phyloP scores from a whole-genome alignment of 2,888 invertebrate species.

The Bombylius major region DNA sequence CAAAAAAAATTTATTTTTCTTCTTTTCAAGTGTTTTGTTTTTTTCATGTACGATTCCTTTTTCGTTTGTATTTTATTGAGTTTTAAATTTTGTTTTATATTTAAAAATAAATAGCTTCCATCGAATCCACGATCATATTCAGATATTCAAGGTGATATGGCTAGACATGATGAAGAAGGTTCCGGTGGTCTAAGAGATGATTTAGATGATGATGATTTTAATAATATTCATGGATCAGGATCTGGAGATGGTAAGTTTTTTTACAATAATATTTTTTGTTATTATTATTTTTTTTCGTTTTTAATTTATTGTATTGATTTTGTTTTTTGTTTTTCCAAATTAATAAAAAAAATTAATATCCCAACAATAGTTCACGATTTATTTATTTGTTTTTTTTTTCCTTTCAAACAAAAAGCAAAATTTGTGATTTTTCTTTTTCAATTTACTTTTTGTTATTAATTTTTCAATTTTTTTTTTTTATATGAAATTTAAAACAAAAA shows the following conservation, averaged over 20 bases:
- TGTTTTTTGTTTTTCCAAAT: not conserved
- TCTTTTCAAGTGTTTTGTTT: too few species aligned
- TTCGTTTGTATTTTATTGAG: too few species aligned
- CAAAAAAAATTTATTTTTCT: too few species aligned
- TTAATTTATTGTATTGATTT: not conserved
- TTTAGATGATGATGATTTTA: constrained; percentile 32
- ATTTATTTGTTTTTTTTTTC: not conserved
- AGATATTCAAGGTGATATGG: constrained; percentile 37
- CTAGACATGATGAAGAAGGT: constrained; percentile 30
- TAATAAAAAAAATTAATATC: too few species aligned
- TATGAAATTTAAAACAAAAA: not conserved
- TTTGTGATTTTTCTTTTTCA: not conserved
- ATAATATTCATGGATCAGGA: constrained; percentile 29
- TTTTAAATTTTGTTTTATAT: not conserved
- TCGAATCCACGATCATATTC: constrained; percentile 26
- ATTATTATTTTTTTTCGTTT: not conserved
- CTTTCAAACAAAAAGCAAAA: not conserved
- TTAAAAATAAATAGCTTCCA: constrained; percentile 22
- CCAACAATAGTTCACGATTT: not conserved
- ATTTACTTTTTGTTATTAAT: not conserved
- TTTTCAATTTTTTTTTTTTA: not conserved
- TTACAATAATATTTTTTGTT: not conserved
- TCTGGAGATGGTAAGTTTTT: constrained; percentile 28
- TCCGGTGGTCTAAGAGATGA: constrained; percentile 25
- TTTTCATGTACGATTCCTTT: too few species aligned